Base-by-base conservation (phyloP, 2,888 invertebrate genomes). In the Dendrolimus houi region DNA sequence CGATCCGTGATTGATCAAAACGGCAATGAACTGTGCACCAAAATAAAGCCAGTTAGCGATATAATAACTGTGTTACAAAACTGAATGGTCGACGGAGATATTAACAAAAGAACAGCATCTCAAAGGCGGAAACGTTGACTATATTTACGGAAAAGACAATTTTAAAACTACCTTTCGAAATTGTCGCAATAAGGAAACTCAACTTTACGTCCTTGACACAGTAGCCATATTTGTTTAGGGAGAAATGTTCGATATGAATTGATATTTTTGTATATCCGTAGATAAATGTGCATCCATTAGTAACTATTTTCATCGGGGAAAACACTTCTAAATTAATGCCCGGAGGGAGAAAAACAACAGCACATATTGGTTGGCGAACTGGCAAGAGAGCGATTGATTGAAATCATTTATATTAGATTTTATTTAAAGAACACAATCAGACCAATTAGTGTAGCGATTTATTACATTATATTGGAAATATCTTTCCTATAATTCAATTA, bases 111-210 rank as follows among this genome's bases (percentile, higher is more conserved):
- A 85, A 84, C 81, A 85, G 85, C 47, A 52, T 79, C 74, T 79
- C 74, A 72, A 77, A 84, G 83, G 82, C 88, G 88, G 88, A 88
- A 86, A 84, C 81, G 83, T 66, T 63, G 74, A 79, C 87, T 88
- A 87, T 87, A 87, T 88, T 85, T 87, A 85, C 75, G 68, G 70
- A 60, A 71, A 75, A 75, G 78, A 76, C 78, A 74, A 71, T 72
- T 74, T 78, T 79, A 75, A 71, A 73, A 73, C 73, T 68, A 64
- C 64, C 65, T 64, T 72, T 65, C 62, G 62, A 61, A 65, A 63
- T 64, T 53, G 59, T 59, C 64, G 62, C 60, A 62, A 61, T 74
- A 75, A 67, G 65, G 67, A 63, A 80, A 74, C 72, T 79, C 68
- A 72, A 80, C 83, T 75, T 77, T 84, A 80, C 60, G 57, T 58